Base-by-base conservation (phyloP, 2,888 invertebrate species). In the Temnothorax ravouxi region DNA sequence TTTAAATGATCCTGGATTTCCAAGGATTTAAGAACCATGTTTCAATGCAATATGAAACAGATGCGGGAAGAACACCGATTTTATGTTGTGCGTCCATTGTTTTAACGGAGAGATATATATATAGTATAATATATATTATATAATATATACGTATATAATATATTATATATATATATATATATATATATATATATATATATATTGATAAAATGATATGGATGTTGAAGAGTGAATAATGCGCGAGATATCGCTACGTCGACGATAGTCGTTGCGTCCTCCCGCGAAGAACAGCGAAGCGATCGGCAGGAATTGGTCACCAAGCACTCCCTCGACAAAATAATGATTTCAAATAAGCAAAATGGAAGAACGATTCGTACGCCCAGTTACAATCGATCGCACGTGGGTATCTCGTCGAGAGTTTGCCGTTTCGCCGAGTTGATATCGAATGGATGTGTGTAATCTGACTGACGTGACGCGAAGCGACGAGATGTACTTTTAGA, bases 21-120 rank as follows among this genome's bases (percentile, higher is more conserved):
- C 2, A 41, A 66, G 41, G 25, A 54, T 15, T 5, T 41, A 25
- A 41, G 18, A 25, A 41, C 6, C 41, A 15, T 56, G 11, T 56
- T n/a, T 38, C 44, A 29, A 61, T 8, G 5, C 8, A 38, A 50
- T 15, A 47, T 11, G 34, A 38, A 75, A 75, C 11, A 38, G 34
- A 75, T 11, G 21, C 34, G 25, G 54, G 25, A 77, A 67, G 54
- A 67, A 54, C 54, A 54, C 41, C 67, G 54, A 67, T 77, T 41
- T 13, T 44, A 67, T 29, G n/a, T 66, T 9, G n/a, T 25, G 67
- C n/a, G 54, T 47, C 25, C 25, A 38, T 67, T 77, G 41, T 67
- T 67, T 25, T 41, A 41, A 8, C 6, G 3, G 2, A 75, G 9
- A 61, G 13, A 61, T 92, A 93, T 93, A 87, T 89, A 91, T 89